These are phyloP conservation scores for Zapornia atra DNA, from an alignment of 2,113 vertebrate genomes.

Conservation along the genomic window DNA sequence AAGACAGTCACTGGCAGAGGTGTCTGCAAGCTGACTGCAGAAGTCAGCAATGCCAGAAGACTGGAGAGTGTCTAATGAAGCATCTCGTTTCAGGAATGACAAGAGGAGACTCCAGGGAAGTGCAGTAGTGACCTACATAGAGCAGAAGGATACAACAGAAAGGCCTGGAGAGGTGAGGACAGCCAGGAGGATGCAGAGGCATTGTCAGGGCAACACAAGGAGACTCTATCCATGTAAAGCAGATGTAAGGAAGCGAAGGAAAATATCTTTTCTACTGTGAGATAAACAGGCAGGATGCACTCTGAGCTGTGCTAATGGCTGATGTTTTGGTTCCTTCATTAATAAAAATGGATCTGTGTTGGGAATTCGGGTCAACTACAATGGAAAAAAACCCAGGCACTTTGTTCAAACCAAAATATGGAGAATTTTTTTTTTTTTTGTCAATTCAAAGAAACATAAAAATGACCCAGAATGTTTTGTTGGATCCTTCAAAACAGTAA, in stretches of 20 bases:
- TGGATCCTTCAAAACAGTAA: neutral
- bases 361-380: slow-evolving; percentile 14
- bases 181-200: neutral
- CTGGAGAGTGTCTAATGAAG: slow-evolving; percentile 55
- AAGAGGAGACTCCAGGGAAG: slow-evolving; percentile 26
- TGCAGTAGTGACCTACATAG: slow-evolving; percentile 56
- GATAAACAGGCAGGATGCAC: neutral
- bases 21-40: slow-evolving; percentile 43
- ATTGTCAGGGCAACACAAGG: neutral
- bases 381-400: neutral
- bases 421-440: neutral
- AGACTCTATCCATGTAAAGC: neutral
- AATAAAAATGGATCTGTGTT: neutral
- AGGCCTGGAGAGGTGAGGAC: slow-evolving; percentile 23
- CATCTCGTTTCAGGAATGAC: slow-evolving; percentile 37
- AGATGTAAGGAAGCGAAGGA: neutral
- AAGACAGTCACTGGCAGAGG: slow-evolving; percentile 28
- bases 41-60: slow-evolving; percentile 38
- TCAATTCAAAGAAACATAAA: neutral
- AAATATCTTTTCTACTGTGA: neutral
- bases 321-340: neutral
- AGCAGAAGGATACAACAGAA: neutral
- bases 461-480: neutral
- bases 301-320: neutral
- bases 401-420: neutral